Evolutionary conservation across 2,797 vertebrate genomes (phyloP).

Genomic region (Rhyacichthys aspro): DNA sequence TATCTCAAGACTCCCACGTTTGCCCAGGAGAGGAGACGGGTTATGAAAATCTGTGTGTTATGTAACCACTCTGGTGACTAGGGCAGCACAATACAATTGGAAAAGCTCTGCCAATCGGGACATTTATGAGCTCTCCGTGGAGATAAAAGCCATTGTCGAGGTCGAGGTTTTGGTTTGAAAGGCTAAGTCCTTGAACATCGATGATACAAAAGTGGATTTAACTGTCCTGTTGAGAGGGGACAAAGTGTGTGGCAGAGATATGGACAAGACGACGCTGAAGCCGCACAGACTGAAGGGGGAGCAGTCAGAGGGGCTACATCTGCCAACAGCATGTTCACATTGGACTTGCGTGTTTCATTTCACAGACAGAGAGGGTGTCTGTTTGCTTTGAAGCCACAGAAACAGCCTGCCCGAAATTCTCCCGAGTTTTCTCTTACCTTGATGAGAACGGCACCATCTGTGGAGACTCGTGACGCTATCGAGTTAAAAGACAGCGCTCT

Average conservation of each 20-base stretch:
- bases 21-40: slow-evolving; percentile 13
- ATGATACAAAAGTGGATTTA: slow-evolving; percentile 35
- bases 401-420: slow-evolving; percentile 16
- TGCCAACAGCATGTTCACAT: slow-evolving; percentile 39
- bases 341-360: slow-evolving; percentile 30
- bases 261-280: slow-evolving; percentile 2
- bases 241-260: slow-evolving; percentile 44
- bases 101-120: slow-evolving; percentile 12
- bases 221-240: slow-evolving; percentile 15
- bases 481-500: not conserved
- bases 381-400: slow-evolving; percentile 43
- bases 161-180: slow-evolving; percentile 5
- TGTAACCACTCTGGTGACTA: slow-evolving; percentile 31
- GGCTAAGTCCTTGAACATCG: slow-evolving; percentile 10
- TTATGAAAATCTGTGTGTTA: slow-evolving; percentile 47
- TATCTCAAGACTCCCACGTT: slow-evolving; percentile 28
- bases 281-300: slow-evolving; percentile 19
- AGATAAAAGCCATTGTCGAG: slow-evolving; percentile 45
- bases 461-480: slow-evolving; percentile 19
- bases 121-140: slow-evolving; percentile 39
- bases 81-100: slow-evolving; percentile 17
- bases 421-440: slow-evolving; percentile 26
- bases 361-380: slow-evolving; percentile 25
- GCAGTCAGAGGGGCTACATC: slow-evolving; percentile 31
- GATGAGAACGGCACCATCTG: slow-evolving; percentile 39